phyloP scores from a whole-genome alignment of 2,888 invertebrate species.

The Dicyrtomina minuta region DNA sequence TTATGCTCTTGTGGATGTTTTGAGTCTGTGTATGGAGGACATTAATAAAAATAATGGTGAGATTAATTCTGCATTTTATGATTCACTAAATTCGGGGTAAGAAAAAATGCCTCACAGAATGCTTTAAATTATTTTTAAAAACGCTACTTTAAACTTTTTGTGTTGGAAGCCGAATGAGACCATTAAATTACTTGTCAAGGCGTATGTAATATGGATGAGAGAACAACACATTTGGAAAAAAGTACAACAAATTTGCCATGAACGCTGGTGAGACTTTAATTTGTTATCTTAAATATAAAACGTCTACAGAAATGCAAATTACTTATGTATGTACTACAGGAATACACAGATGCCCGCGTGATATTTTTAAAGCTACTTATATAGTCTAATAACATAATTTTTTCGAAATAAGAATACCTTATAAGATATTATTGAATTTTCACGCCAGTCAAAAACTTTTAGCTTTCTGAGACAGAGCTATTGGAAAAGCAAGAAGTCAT shows the following conservation, averaged over 20 bases:
- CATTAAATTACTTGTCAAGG: background rate
- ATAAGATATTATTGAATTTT: no score
- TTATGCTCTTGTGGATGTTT: background rate
- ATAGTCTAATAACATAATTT: background rate
- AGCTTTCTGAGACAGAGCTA: background rate
- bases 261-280: background rate
- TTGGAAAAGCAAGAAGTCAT: background rate
- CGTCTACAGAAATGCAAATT: no score
- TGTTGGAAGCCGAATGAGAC: background rate
- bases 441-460: background rate
- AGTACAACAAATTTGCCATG: background rate
- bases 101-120: background rate
- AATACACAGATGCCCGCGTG: no score
- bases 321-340: no score
- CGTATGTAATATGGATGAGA: background rate
- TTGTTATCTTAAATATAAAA: no score
- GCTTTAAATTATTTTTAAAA: background rate
- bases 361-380: no score
- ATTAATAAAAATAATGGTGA: background rate
- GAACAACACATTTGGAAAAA: background rate
- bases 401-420: background rate
- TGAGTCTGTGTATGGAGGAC: background rate
- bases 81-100: background rate
- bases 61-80: background rate
- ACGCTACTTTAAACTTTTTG: background rate